Conservation (phyloP, 2,797 vertebrate genomes). For the Spinus pinus region DNA sequence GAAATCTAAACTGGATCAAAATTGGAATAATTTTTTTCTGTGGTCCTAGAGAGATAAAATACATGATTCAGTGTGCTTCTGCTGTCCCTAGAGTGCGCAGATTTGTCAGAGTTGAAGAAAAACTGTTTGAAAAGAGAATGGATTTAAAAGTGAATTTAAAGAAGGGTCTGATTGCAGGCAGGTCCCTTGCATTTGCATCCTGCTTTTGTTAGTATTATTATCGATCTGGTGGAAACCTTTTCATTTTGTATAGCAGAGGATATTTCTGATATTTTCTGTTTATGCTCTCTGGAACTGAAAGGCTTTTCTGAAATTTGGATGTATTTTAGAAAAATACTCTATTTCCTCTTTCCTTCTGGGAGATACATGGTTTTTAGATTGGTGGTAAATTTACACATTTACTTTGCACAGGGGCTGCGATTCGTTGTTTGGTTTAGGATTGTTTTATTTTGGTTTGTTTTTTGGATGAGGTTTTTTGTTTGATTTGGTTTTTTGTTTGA, state of each 20-base stretch:
- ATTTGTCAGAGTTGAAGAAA: neutral
- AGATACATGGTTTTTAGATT: neutral
- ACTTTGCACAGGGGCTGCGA: neutral
- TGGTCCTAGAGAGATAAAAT: neutral
- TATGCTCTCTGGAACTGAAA: neutral
- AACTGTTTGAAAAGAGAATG: neutral
- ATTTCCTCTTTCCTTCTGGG: neutral
- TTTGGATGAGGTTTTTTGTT: neutral
- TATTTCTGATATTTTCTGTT: conserved; percentile 7
- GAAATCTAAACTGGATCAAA: neutral
- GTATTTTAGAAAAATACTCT: neutral
- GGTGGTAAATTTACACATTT: neutral
- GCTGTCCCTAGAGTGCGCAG: neutral
- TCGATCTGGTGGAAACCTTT: conserved; percentile 22
- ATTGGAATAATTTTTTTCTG: neutral
- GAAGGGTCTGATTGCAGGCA: neutral
- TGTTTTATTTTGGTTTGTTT: neutral
- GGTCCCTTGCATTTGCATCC: conserved; percentile 20
- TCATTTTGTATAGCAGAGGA: neutral
- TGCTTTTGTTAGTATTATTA: conserved; percentile 31
- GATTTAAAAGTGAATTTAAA: conserved; percentile 5
- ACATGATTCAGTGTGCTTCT: neutral
- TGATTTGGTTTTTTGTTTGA: neutral
- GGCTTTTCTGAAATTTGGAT: neutral
- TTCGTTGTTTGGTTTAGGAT: neutral